These are phyloP conservation scores for Maniola hyperantus DNA, from an alignment of 2,888 invertebrate species.

Conservation along the genomic window DNA sequence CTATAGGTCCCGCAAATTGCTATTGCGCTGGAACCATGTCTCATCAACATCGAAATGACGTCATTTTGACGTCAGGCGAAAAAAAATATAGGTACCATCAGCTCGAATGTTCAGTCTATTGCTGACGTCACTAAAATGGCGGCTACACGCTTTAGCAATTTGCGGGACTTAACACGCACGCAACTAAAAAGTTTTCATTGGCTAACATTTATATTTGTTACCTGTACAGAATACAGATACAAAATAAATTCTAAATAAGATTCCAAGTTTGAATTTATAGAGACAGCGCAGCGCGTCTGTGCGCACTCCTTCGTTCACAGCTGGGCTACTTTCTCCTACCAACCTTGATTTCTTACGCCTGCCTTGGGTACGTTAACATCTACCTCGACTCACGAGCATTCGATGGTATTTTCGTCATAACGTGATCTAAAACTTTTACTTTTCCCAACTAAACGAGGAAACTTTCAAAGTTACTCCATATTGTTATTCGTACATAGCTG, in stretches of 20 bases:
- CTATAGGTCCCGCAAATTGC: no score
- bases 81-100: no score
- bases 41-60: no score
- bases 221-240: not conserved
- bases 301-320: constrained; percentile 48
- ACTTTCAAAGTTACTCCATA: constrained; percentile 46
- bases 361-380: constrained; percentile 62
- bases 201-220: not conserved
- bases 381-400: constrained; percentile 53
- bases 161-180: no score
- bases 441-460: constrained; percentile 49
- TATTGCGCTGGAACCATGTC: no score
- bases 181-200: no score
- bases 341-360: constrained; percentile 77
- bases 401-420: constrained; percentile 65
- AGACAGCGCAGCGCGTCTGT: constrained; percentile 35
- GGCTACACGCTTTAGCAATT: no score
- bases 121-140: no score
- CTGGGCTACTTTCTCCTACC: constrained; percentile 77
- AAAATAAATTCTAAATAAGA: constrained; percentile 3
- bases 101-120: no score
- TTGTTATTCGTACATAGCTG: not conserved
- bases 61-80: no score
- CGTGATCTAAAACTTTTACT: constrained; percentile 72
- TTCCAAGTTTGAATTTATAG: constrained; percentile 13